Evolutionary conservation across 2,888 invertebrate genomes (phyloP), one percentile per base, ranked within the genome.

Genomic region (Charanyca ferruginea): DNA sequence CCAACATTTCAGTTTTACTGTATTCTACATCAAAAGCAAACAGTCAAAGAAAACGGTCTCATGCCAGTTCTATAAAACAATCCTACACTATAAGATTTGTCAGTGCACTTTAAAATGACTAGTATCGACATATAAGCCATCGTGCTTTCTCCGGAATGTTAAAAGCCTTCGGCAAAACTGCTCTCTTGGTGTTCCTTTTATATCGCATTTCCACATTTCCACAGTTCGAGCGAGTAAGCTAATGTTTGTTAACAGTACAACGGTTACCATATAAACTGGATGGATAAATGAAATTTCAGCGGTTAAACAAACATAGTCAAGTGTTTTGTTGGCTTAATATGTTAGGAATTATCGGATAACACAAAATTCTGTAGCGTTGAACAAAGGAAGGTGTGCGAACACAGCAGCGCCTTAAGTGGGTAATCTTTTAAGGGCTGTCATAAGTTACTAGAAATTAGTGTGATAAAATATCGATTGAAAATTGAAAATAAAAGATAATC

Each of bases 151-250:
- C 77, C 47, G 62, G 76, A 80, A 87, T 80, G 84, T 80, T 87
- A 85, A 89, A 87, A 89, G 85, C 84, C 82, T 58, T 73, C 64
- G 67, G 80, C 73, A 63, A 73, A 83, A 80, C 78, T 80, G 73
- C 75, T 77, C 64, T 70, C 74, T 73, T 76, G 78, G 76, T 85
- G 84, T 81, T 85, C 77, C 61, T 74, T 84, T 82, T 81, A 83
- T 75, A 81, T 74, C 59, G 67, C 55, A 65, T 77, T 77, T 70
- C 66, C 64, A 64, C 55, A 65, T 77, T 77, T 70, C 66, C 64
- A 64, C 61, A 59, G 47, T 60, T 58, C 66, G 75, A 76, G 63
- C 77, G 60, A 68, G 68, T 59, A 70, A 82, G 77, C 73, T 78
- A 80, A 81, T 83, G 77, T 87, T 84, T 81, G 74, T 64, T 67